phyloP scores from a whole-genome alignment of 2,113 vertebrate species.

The Sapayoa aenigma region DNA sequence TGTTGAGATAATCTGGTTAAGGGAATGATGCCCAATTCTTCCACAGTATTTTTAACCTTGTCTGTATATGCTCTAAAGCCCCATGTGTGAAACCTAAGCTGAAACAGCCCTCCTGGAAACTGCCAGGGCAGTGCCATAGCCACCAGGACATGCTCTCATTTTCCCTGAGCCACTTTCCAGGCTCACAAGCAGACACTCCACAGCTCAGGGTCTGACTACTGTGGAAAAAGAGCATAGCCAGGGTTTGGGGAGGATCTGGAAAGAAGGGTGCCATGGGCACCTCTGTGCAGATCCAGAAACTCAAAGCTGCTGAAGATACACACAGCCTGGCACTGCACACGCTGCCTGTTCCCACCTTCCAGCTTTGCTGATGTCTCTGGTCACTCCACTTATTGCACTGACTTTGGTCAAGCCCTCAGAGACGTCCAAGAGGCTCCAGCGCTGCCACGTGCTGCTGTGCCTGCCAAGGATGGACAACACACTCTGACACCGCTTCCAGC shows the following conservation, averaged over 20 bases:
- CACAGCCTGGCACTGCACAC: background rate
- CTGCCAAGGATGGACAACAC: background rate
- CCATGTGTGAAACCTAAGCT: background rate
- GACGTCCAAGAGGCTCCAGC: background rate
- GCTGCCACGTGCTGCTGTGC: background rate
- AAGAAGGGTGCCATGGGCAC: background rate
- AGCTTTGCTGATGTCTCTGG: rapidly evolving
- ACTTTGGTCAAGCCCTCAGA: background rate
- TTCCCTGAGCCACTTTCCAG: background rate
- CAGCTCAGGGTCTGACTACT: too few species aligned
- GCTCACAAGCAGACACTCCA: background rate
- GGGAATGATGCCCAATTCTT: rapidly evolving
- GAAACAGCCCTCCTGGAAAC: background rate
- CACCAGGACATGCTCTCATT: rapidly evolving
- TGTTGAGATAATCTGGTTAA: background rate
- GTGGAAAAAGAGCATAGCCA: background rate
- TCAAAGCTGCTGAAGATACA: background rate
- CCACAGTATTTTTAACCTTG: rapidly evolving
- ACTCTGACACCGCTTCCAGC: background rate
- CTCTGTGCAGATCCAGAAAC: background rate
- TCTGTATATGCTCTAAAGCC: background rate
- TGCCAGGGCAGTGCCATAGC: background rate
- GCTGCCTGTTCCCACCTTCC: too few species aligned
- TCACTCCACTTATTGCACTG: rapidly evolving
- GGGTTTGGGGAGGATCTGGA: background rate